Conservation (phyloP, 1,140 invertebrate genomes). For the Laodelphax striatellus region DNA sequence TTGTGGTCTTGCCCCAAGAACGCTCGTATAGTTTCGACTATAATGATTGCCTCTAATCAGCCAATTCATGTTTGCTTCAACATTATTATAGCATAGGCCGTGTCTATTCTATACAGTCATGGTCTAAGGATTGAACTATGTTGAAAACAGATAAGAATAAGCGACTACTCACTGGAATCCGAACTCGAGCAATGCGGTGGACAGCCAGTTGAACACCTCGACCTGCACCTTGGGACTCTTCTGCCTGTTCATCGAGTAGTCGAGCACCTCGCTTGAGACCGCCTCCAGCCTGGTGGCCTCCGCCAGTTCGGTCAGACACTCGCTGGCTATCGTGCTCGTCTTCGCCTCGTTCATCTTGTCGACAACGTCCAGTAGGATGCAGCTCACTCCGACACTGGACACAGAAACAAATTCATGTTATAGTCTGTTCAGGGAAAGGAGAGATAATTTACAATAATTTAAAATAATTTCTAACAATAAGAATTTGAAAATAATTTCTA, state of each 20-base stretch:
- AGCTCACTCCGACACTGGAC: constrained; percentile 55
- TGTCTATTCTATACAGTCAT: too few species aligned
- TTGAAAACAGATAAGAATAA: too few species aligned
- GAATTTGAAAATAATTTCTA: too few species aligned
- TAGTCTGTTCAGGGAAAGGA: too few species aligned
- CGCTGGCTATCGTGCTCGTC: constrained; percentile 54
- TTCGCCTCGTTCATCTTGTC: constrained; percentile 80
- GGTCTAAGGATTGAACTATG: too few species aligned
- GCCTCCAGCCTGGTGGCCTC: constrained; percentile 67
- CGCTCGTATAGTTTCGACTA: too few species aligned
- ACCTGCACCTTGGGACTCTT: constrained; percentile 88
- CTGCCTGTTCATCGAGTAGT: constrained; percentile 62
- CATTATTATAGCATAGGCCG: too few species aligned
- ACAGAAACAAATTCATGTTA: constrained; percentile 13
- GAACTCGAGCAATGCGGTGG: constrained; percentile 69
- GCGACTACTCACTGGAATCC: constrained; percentile 51
- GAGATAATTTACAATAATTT: not conserved
- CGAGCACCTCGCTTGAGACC: constrained; percentile 54
- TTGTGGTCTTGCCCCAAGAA: too few species aligned
- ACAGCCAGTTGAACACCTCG: constrained; percentile 70
- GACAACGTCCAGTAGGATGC: constrained; percentile 64
- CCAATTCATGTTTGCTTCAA: too few species aligned
- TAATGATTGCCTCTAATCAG: too few species aligned
- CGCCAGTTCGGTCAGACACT: constrained; percentile 60
- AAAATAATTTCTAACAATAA: not conserved